These are phyloP conservation scores for Zoanthus sansibaricus DNA, from an alignment of 92 coral and sea anemone species.

Conservation along the genomic window DNA sequence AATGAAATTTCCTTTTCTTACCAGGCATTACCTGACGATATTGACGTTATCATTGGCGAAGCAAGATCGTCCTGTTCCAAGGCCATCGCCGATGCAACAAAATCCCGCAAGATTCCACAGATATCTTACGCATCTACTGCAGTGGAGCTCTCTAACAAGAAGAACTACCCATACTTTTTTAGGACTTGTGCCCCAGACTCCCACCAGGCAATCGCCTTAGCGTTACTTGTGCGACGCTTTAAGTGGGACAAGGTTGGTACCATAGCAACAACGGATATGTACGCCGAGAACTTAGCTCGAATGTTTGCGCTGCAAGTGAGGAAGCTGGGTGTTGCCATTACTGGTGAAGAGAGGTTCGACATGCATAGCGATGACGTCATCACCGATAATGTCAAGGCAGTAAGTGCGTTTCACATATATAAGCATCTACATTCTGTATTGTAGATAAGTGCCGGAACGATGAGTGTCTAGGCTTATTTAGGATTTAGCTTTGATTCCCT, in stretches of 20 bases:
- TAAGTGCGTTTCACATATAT: conserved; percentile 18
- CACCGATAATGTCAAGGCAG: conserved; percentile 73
- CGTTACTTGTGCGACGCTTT: conserved; percentile 78
- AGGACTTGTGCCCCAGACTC: conserved; percentile 95
- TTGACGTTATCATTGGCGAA: conserved; percentile 93
- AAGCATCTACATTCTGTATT: neutral
- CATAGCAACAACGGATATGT: conserved; percentile 83
- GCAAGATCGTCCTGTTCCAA: conserved; percentile 96
- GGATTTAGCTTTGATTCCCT: too few relatives aligned
- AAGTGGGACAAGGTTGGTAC: conserved; percentile 90
- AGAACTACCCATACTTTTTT: conserved; percentile 87
- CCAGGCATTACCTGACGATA: conserved; percentile 87
- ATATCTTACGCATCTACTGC: conserved; percentile 98
- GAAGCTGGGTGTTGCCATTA: conserved; percentile 82
- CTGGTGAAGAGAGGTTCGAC: conserved; percentile 80
- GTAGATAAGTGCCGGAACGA: too few relatives aligned
- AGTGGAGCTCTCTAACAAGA: conserved; percentile 82
- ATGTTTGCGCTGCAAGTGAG: conserved; percentile 83
- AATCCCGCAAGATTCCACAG: conserved; percentile 83
- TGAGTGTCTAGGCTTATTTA: too few relatives aligned
- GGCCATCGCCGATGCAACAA: conserved; percentile 89
- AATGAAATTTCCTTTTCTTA: neutral
- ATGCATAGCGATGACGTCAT: conserved; percentile 72
- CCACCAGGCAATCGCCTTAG: conserved; percentile 88
- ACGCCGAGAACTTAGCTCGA: conserved; percentile 87